Conservation (phyloP, 2,888 invertebrate species). For the Sphaeridia pumilis region DNA sequence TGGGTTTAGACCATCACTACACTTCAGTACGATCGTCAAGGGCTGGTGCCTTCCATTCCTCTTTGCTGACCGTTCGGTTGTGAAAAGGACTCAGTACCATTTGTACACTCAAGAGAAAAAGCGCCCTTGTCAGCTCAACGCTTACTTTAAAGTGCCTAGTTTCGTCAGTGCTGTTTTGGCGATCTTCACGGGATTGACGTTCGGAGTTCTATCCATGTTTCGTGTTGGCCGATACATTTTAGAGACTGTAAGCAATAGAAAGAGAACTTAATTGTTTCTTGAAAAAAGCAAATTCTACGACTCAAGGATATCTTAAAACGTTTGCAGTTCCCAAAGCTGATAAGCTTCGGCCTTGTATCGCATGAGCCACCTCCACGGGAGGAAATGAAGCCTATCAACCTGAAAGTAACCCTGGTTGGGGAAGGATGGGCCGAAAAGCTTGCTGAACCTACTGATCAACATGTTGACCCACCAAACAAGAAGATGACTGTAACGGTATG, state of each 20-base stretch:
- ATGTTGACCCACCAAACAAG: constrained; percentile 51
- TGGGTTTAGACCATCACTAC: constrained; percentile 44
- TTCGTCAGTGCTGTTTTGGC: constrained; percentile 45
- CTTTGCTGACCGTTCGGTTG: constrained; percentile 70
- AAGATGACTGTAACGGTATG: constrained; percentile 52
- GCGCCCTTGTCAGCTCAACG: constrained; percentile 65
- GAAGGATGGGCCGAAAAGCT: constrained; percentile 63
- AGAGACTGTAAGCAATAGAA: constrained; percentile 45
- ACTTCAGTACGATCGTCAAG: constrained; percentile 41
- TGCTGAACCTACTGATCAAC: constrained; percentile 47
- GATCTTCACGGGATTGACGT: constrained; percentile 49
- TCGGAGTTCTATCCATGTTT: constrained; percentile 52
- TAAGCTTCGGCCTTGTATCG: constrained; percentile 57
- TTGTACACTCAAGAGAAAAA: constrained; percentile 54
- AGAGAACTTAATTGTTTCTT: background rate
- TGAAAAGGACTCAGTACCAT: constrained; percentile 66
- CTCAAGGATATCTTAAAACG: background rate
- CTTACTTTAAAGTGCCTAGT: constrained; percentile 54
- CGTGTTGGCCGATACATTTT: constrained; percentile 53
- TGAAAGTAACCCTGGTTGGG: constrained; percentile 43
- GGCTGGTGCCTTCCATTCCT: constrained; percentile 39
- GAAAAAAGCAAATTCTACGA: background rate
- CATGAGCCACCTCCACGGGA: constrained; percentile 48
- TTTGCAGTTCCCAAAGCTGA: constrained; percentile 52
- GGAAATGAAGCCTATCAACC: constrained; percentile 50